Base-by-base conservation (phyloP, 2,888 invertebrate species). In the Cotesia congregata region DNA sequence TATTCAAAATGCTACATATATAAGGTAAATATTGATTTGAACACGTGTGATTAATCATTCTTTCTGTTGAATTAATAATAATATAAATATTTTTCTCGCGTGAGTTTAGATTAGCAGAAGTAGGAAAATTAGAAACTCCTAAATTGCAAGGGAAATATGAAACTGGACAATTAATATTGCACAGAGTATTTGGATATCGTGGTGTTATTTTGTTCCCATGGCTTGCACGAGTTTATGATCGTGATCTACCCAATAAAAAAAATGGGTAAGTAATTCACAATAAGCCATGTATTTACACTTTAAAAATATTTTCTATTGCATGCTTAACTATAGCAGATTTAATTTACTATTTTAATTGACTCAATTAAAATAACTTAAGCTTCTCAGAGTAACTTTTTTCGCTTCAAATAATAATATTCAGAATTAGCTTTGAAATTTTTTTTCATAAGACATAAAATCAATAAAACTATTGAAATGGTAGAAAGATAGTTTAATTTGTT, bases 191-290 rank as follows among this genome's bases (percentile, higher is more conserved):
- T 90, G 98, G 98, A 15, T 99, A 99, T 89, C 92, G 99, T 83
- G 99, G 99, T 4, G 97, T 99, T 12, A 94, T 99, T 77, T 91
- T 99, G 72, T 99, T 99, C 89, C 98, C 99, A 0, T 99, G 99
- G 98, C 91, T 97, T 79, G 98, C 98, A 6, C 93, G 96, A 86
- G 97, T 98, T 0, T 98, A 97, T 86, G 98, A 99, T 87, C 92
- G 98, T 85, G 98, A 98, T 91, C 91, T 95, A 73, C 94, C 95
- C 1, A 93, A 92, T 84, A 94, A 94, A 87, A 92, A 92, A 84
- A 93, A 93, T 84, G 91, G 88, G 88, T 88, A 82, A 78, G 81
- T 77, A 50, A 79, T 38, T 83, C 84, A 68, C 84, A 84, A 68
- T 78, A 9, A 9, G 1, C 7, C 7, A 50, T 50, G 1, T 50